Base-by-base conservation (phyloP, 23 tunicate genomes). In the Diplosoma virens region DNA sequence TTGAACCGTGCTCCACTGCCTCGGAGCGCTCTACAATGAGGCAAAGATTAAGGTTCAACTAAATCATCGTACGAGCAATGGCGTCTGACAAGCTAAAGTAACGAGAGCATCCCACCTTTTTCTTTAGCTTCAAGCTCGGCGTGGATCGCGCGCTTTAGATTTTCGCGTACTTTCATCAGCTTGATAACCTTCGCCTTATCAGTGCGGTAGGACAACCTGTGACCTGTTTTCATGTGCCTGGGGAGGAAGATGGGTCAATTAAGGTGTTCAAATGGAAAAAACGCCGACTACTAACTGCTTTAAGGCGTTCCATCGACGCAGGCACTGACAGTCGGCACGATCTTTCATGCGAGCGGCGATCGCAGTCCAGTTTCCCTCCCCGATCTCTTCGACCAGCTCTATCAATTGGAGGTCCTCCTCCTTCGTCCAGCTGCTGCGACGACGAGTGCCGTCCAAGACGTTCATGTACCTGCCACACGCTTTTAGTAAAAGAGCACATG, bases 301-400 rank as follows among this genome's bases (percentile, higher is more conserved):
- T 9, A 87, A 16, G 18, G 54, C 34, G 32, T 41, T 58, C 83
- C 83, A 81, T n/a, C 95, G 46, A 2, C 83, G 52, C 45, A 81
- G 27, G 31, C 78, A 80, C 67, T 90, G 97, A 6, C 68, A 35
- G 67, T 90, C 97, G 14, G 74, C 87, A 2, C 97, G 68, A 7
- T 75, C 75, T 9, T 50, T 34, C 52, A 90, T 32, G 29, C 41
- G 23, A 20, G 61, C 53, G 0, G 97, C 90, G 37, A 90, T 47
- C 21, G 28, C 60, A n/a, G 83, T 26, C 97, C 97, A 90, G 14
- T 67, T 60, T 1, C 73, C 73, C 37, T 56, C 79, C 14, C 84
- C 78, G 0, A 61, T 33, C 33, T 79, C 0, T 25, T 84, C 55
- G 18, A 79, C 81, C 20, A 86, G 86, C n/a, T 31, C 23, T 3